Evolutionary conservation across 2,888 invertebrate species (phyloP), one percentile per base, ranked within the genome.

Genomic region (Julus scandinavius): DNA sequence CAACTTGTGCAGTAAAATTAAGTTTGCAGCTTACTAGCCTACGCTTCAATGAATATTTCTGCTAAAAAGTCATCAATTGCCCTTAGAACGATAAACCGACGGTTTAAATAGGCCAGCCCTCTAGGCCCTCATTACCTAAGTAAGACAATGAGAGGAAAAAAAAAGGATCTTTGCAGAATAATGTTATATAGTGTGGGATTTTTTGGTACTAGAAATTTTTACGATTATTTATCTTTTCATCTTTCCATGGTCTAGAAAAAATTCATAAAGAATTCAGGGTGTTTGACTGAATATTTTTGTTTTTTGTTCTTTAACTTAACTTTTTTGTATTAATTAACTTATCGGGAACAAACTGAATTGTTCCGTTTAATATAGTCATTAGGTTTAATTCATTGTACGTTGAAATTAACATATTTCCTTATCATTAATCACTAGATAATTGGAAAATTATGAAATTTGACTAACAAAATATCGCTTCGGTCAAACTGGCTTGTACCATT

Each of bases 241-340:
- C 72, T 72, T 72, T 29, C 29, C 72, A 72, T 72, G 72, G 5
- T 72, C 72, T 29, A 72, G 72, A 72, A 72, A 72, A 54, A 29
- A 29, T 4, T 63, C 63, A 7, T 20, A 20, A 15, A 63, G 20
- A 9, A 72, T 72, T 29, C 38, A 2, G 72, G 72, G 29, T 72
- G 72, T 29, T 9, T 29, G 11, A 13, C 29, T 72, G 11, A 29
- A 72, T n/a, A 11, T 72, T 72, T 72, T 72, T 63, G 17, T 63
- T 63, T 20, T 29, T 72, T 72, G 72, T n/a, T 72, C 11, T 29
- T 0, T 13, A 29, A 72, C 29, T 72, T 9, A 11, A 11, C 72
- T 72, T 7, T 2, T 72, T 54, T 29, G 17, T 54, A 29, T 72
- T 72, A 72, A 29, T 72, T 72, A 72, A 29, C 29, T 72, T 54